Base-by-base conservation (phyloP, 2,113 vertebrate species). In the Mohoua ochrocephala region DNA sequence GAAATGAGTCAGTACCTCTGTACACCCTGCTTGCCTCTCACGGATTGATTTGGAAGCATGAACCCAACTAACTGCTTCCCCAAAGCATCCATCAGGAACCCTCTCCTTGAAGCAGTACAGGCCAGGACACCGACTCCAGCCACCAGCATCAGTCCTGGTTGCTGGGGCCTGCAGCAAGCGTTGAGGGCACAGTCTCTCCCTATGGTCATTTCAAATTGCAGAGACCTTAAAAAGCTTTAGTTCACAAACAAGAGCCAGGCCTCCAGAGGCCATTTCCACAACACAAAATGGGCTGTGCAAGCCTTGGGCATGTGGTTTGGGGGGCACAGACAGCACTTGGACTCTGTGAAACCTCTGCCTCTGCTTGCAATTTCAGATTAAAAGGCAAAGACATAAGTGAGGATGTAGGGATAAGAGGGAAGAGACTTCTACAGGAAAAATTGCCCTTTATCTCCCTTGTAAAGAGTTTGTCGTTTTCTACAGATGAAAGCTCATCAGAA, bases 161-260 rank as follows among this genome's bases (percentile, higher is more conserved):
- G 11, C 54, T 54, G 0, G 0, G 23, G 35, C 64, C 33, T 4
- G 4, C 49, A 81, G 67, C 30, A 56, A 33, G 19, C 1, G 0
- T 4, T 8, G 68, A 45, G 24, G n/a, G 61, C 53, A 41, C 35
- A 18, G 28, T 68, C 0, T 0, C 16, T 79, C 44, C 76, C 42
- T 91, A 6, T 3, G 15, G 15, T 19, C 17, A 45, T 59, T 61
- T 78, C 63, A 54, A 87, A 79, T 35, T 79, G 44, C 23, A 11
- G 52, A 79, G 35, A 33, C 14, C 39, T 90, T 87, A 45, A 67
- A 81, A 75, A 33, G 7, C 30, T 75, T 59, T 59, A 18, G 35
- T 35, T 93, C 65, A 68, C 42, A 28, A 73, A 77, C 27, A 14
- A 70, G 68, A 76, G 53, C 60, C 30, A 60, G 49, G n/a, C 39